A percentile compares a stretch with the other conserved stretches of the same genome.
These are phyloP conservation scores for Capreolus pygargus DNA, from an alignment of 2,113 vertebrate species.

Conservation along the genomic window DNA sequence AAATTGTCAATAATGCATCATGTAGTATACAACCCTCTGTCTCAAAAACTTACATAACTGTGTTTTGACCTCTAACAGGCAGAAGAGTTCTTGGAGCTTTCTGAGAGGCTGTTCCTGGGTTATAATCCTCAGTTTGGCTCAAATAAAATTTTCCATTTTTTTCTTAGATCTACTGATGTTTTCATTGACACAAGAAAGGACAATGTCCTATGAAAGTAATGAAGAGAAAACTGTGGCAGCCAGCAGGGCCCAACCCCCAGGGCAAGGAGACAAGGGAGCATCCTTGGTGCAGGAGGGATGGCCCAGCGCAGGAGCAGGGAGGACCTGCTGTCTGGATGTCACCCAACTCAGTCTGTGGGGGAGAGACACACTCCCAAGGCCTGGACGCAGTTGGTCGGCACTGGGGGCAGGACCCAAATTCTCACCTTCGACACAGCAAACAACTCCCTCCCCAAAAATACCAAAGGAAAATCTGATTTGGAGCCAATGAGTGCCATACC, in stretches of 20 bases:
- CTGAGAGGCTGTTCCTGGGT: background rate
- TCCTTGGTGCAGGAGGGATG: background rate
- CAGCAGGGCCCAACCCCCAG: background rate
- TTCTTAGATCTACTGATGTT: background rate
- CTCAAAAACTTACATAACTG: background rate
- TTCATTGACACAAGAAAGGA: background rate
- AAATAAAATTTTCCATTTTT: background rate
- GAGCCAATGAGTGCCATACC: background rate
- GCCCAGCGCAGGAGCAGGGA: background rate
- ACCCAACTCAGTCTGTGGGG: background rate
- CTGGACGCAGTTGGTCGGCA: background rate
- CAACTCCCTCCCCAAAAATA: background rate
- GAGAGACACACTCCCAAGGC: background rate
- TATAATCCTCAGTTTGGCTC: background rate
- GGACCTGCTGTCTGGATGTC: background rate
- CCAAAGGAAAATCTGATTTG: background rate
- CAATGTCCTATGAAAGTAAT: background rate
- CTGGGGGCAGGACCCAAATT: background rate
- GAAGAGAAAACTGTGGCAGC: background rate
- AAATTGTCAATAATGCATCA: background rate
- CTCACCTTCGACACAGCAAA: background rate
- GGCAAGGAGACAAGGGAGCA: background rate
- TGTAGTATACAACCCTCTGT: background rate
- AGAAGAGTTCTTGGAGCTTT: background rate
- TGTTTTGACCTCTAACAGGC: background rate